These are phyloP conservation scores for Myocastor coypus DNA, from an alignment of 2,113 vertebrate genomes.

Conservation along the genomic window DNA sequence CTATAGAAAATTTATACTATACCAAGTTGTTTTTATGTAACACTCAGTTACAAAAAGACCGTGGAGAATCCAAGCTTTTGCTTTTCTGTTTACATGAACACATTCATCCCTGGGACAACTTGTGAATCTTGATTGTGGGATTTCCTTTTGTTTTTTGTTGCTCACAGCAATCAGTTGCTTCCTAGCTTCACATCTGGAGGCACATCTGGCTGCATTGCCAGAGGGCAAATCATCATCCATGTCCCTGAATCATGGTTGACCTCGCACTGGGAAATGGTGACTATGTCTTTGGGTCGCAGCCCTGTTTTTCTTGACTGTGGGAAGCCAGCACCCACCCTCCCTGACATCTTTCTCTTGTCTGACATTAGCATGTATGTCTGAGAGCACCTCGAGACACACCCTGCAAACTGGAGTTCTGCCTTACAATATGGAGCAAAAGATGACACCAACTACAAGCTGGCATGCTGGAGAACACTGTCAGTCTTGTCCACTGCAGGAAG, in stretches of 20 bases:
- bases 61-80: constrained; percentile 37
- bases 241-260: constrained; percentile 45
- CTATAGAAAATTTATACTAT: background rate
- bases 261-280: background rate
- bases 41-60: background rate
- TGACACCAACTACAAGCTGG: constrained; percentile 72
- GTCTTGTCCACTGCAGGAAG: constrained; percentile 65
- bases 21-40: background rate
- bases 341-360: constrained; percentile 53
- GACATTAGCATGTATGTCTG: constrained; percentile 22
- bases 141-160: background rate
- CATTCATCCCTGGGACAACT: background rate
- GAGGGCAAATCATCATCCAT: constrained; percentile 53
- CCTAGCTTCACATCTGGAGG: constrained; percentile 71
- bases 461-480: constrained; percentile 63
- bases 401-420: constrained; percentile 72
- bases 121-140: constrained; percentile 45
- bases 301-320: constrained; percentile 37
- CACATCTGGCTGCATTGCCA: constrained; percentile 65
- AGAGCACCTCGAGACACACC: constrained; percentile 67
- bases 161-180: constrained; percentile 43
- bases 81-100: background rate
- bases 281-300: constrained; percentile 34
- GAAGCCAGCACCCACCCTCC: background rate
- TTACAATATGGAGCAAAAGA: constrained; percentile 68